Conservation (phyloP, 1,140 invertebrate genomes). For the Maconellicoccus hirsutus region DNA sequence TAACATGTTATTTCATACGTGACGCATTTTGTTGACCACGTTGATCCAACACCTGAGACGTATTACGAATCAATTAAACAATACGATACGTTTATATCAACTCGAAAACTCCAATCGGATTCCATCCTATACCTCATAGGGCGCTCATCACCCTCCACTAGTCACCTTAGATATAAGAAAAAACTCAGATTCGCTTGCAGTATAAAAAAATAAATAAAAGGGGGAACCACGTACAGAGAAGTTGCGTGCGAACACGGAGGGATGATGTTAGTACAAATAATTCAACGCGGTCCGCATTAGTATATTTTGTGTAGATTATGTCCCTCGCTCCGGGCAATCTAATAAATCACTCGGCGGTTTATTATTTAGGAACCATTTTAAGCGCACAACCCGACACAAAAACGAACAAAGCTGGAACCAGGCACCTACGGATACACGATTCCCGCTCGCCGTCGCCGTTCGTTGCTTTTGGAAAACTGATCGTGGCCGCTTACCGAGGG, state of each 20-base stretch:
- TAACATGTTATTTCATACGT: too few relatives aligned
- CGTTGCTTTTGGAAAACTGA: not conserved
- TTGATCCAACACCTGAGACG: too few relatives aligned
- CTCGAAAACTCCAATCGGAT: too few relatives aligned
- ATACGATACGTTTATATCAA: too few relatives aligned
- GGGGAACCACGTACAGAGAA: not conserved
- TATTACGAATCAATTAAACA: too few relatives aligned
- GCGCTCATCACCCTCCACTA: too few relatives aligned
- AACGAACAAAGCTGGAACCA: not conserved
- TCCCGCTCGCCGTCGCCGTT: not conserved
- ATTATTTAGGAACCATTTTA: slow-evolving; percentile 9
- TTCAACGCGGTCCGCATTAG: slow-evolving; percentile 6
- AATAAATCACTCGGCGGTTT: slow-evolving; percentile 3
- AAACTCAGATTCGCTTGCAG: not conserved
- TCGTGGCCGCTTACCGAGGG: not conserved
- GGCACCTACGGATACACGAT: slow-evolving; percentile 1
- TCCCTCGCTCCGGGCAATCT: not conserved
- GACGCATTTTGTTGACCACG: too few relatives aligned
- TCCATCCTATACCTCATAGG: too few relatives aligned
- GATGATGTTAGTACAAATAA: slow-evolving; percentile 9
- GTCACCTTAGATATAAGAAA: not conserved
- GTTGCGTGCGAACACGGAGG: not conserved
- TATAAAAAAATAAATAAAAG: not conserved
- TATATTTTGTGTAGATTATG: slow-evolving; percentile 3
- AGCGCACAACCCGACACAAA: not conserved